Base-by-base conservation (phyloP, 2,113 vertebrate species). In the Chaenogobius annularis region DNA sequence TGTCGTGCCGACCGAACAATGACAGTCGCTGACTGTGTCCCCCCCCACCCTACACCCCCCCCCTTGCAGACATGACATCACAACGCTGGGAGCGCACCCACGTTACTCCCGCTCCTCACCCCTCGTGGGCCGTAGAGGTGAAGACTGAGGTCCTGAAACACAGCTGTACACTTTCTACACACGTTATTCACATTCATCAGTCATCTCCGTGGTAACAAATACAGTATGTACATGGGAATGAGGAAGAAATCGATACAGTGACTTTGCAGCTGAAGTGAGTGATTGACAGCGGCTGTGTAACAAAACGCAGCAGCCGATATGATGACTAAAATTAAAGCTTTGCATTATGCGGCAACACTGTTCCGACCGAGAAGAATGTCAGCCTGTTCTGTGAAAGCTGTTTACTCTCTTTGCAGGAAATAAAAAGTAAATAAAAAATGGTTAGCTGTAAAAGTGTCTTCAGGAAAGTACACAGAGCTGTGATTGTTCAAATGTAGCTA, bases 1-100 rank as follows among this genome's bases (percentile, higher is more conserved):
- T n/a, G n/a, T 66, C 61, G 62, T 68, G 47, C n/a, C 46, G 77
- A n/a, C n/a, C n/a, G 71, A 86, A 83, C 81, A 90, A 87, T n/a
- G n/a, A n/a, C 77, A 35, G 52, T 31, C 68, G 63, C 68, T 83
- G 75, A n/a, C n/a, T 86, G 86, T 87, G 85, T 31, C 26, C 73
- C 74, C 83, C 88, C 81, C 79, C 81, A n/a, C n/a, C n/a, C n/a
- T n/a, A n/a, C n/a, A n/a, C n/a, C 26, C 73, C 74, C 83, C 88
- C 81, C 79, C 81, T 75, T 61, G 35, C 17, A 81, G 66, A 69
- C 58, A 73, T 90, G 84, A 85, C 68, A 72, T 85, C 80, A 85
- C 70, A 31, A 3, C 68, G 74, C 77, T 44, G 83, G 81, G 84
- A 89, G 65, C 75, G 59, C 68, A 73, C 61, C 59, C 61, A 63